Percentiles rank a stretch among this genome's conserved stretches.
Evolutionary conservation across 2,797 vertebrate species (phyloP).

Genomic region (Enteromius viviparus): DNA sequence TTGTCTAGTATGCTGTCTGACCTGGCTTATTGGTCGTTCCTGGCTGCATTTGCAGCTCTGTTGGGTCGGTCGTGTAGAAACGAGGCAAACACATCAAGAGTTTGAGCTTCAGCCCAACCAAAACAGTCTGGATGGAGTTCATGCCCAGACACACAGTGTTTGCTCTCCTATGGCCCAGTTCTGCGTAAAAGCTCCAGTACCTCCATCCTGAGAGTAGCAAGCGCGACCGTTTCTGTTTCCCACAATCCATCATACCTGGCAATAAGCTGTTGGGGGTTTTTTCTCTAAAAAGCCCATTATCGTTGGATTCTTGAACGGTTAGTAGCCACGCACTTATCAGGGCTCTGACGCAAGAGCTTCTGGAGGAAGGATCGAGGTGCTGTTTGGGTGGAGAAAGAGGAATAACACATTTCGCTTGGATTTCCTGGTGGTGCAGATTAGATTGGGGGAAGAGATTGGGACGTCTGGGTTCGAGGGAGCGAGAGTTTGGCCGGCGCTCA

Average conservation of each 20-base stretch:
- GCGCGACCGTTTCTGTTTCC: slow-evolving; percentile 28
- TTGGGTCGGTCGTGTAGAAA: slow-evolving; percentile 9
- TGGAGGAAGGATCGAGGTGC: slow-evolving; percentile 61
- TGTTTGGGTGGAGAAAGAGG: slow-evolving; percentile 59
- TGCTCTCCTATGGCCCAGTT: neutral
- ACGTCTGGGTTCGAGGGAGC: slow-evolving; percentile 29
- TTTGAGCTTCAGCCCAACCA: slow-evolving; percentile 8
- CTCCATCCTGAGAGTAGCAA: neutral
- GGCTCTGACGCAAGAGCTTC: slow-evolving; percentile 63
- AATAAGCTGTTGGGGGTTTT: slow-evolving; percentile 58
- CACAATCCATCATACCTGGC: slow-evolving; percentile 58
- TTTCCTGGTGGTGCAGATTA: slow-evolving; percentile 66
- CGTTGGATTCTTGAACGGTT: slow-evolving; percentile 70
- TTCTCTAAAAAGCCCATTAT: slow-evolving; percentile 62
- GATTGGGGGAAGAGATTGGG: slow-evolving; percentile 59
- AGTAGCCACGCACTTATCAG: slow-evolving; percentile 67
- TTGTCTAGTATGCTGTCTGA: neutral
- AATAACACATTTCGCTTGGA: slow-evolving; percentile 63
- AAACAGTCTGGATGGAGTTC: slow-evolving; percentile 36
- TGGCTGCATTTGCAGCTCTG: slow-evolving; percentile 14
- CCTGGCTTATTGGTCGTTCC: neutral
- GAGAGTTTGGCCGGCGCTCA: slow-evolving; percentile 40
- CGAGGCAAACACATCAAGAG: slow-evolving; percentile 25
- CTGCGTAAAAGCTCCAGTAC: slow-evolving; percentile 1
- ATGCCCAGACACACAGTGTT: slow-evolving; percentile 22